These are phyloP conservation scores for Octodon degus DNA, from an alignment of 2,113 vertebrate species.

Conservation along the genomic window DNA sequence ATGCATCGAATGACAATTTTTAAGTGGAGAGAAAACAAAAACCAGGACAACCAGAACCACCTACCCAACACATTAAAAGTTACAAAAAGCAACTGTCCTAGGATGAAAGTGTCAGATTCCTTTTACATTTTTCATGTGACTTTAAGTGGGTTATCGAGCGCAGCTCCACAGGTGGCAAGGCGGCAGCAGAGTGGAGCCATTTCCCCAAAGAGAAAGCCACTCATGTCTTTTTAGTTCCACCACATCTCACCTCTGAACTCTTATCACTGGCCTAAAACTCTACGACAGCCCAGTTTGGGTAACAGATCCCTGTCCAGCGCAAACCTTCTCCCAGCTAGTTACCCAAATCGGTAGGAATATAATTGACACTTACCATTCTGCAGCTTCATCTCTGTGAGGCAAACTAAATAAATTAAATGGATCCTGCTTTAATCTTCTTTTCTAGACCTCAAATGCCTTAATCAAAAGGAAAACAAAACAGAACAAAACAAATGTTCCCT, in stretches of 20 bases:
- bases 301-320: not conserved
- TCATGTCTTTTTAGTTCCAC: not conserved
- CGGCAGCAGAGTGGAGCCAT: not conserved
- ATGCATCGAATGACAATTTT: not conserved
- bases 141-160: not conserved
- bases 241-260: not conserved
- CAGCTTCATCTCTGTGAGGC: slow-evolving; percentile 80
- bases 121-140: not conserved
- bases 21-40: not conserved
- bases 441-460: slow-evolving; percentile 76
- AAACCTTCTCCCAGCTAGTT: not conserved
- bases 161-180: not conserved
- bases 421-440: slow-evolving; percentile 71
- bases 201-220: not conserved
- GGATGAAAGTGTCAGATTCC: not conserved
- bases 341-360: slow-evolving; percentile 51
- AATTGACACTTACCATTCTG: slow-evolving; percentile 75
- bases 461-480: slow-evolving; percentile 72
- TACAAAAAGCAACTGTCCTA: not conserved
- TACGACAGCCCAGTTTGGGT: not conserved
- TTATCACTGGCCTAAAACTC: not conserved
- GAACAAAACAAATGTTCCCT: slow-evolving; percentile 39
- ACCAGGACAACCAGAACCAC: not conserved
- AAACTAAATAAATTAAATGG: slow-evolving; percentile 82
- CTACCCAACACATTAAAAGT: not conserved